These are phyloP conservation scores for Cerastis leucographa DNA, from an alignment of 2,888 invertebrate genomes.

Conservation along the genomic window DNA sequence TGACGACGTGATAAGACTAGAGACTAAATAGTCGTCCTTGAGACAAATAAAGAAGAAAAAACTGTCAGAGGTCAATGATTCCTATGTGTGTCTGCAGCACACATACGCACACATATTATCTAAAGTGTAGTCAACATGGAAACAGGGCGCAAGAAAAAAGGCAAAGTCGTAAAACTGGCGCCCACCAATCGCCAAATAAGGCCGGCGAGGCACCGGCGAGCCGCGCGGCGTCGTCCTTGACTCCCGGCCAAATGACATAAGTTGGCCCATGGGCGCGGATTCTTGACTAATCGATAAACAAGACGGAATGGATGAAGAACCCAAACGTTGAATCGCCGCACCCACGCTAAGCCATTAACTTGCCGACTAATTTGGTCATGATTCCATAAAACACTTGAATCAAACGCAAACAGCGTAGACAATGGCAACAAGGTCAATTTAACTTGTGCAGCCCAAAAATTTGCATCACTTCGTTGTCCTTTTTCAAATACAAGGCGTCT, in stretches of 20 bases:
- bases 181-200: slow-evolving; percentile 90
- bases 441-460: slow-evolving; percentile 41
- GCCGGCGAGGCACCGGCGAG: slow-evolving; percentile 86
- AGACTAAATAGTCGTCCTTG: slow-evolving; percentile 72
- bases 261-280: slow-evolving; percentile 90
- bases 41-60: slow-evolving; percentile 75
- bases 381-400: slow-evolving; percentile 79
- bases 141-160: slow-evolving; percentile 88
- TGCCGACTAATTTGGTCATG: slow-evolving; percentile 80
- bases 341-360: slow-evolving; percentile 85
- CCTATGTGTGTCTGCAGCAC: slow-evolving; percentile 76
- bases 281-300: slow-evolving; percentile 89
- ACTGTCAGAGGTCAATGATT: slow-evolving; percentile 80
- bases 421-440: slow-evolving; percentile 60
- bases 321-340: slow-evolving; percentile 80
- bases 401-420: slow-evolving; percentile 64
- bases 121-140: slow-evolving; percentile 84
- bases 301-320: slow-evolving; percentile 85
- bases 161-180: slow-evolving; percentile 90
- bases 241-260: slow-evolving; percentile 90
- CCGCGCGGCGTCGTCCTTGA: slow-evolving; percentile 88
- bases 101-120: slow-evolving; percentile 81
- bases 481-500: slow-evolving; percentile 34
- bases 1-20: slow-evolving; percentile 69
- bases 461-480: slow-evolving; percentile 6